Evolutionary conservation across 2,888 invertebrate species (phyloP).

Genomic region (Nymphalis polychloros): DNA sequence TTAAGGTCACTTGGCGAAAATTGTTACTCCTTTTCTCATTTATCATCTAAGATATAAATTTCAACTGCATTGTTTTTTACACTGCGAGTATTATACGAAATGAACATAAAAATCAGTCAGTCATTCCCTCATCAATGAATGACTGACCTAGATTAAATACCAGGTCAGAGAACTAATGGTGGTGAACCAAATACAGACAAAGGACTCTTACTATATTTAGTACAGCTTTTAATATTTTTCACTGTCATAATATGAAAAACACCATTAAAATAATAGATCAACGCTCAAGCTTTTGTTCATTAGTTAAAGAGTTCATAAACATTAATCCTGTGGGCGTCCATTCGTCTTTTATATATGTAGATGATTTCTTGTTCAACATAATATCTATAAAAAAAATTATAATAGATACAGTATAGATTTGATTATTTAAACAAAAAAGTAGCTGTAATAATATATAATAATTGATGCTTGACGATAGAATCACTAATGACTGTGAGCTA

Average conservation of each 20-base stretch:
- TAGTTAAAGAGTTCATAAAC: not conserved
- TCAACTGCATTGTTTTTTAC: not conserved
- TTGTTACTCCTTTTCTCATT: not conserved
- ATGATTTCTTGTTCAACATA: too few relatives aligned
- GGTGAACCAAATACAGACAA: constrained; percentile 11
- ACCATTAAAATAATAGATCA: not conserved
- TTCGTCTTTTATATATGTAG: not conserved
- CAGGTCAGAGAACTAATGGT: constrained; percentile 20
- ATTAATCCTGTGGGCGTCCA: too few relatives aligned
- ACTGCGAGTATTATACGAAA: not conserved
- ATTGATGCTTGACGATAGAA: too few relatives aligned
- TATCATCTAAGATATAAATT: constrained; percentile 1
- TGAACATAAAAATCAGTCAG: constrained; percentile 13
- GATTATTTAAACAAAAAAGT: too few relatives aligned
- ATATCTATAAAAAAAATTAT: too few relatives aligned
- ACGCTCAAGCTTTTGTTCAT: not conserved
- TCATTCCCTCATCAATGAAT: constrained; percentile 12
- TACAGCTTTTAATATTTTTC: constrained; percentile 5
- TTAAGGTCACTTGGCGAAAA: too few relatives aligned
- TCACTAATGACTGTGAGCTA: too few relatives aligned
- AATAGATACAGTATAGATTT: too few relatives aligned
- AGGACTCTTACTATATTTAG: constrained; percentile 13
- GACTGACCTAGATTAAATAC: constrained; percentile 18
- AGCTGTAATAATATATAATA: too few relatives aligned
- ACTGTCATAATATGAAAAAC: not conserved